Base-by-base conservation (phyloP, 2,797 vertebrate species). In the Anguilla megastoma region DNA sequence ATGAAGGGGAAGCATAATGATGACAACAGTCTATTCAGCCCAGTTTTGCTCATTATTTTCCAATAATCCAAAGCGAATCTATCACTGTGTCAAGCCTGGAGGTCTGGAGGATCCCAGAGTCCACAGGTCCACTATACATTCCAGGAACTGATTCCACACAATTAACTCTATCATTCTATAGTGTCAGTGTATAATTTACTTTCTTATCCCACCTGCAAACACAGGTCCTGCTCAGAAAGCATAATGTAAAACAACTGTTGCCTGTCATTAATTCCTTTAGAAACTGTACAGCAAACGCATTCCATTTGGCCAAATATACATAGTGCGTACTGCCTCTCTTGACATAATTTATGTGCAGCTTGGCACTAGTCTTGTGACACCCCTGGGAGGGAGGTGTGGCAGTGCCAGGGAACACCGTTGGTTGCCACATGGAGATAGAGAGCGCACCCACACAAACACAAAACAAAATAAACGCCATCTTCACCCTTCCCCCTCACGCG, bases 1-100 rank as follows among this genome's bases (percentile, higher is more conserved):
- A 79, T 45, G 9, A 33, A 10, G 45, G 45, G 10, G 10, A 24
- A 48, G 36, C 1, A 9, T 82, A 50, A 82, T n/a, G 79, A 82
- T n/a, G 79, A 82, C 21, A 82, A n/a, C 79, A 82, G 79, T 24
- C 79, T 6, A 9, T 10, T n/a, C 41, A 50, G 9, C 24, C 7
- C 45, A 48, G 41, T 12, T n/a, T 48, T 21, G 18, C 79, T 50
- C 24, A 12, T 50, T 18, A 82, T 50, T 50, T 50, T 9, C 79
- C 79, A 82, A 50, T 50, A 50, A 50, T 10, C 79, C 79, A 82
- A 21, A 82, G 41, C 21, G 1, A 50, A 82, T 82, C 79, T n/a
- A 82, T 50, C 79, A 82, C 79, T 50, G 79, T 48, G 79, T 82
- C 79, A 82, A 82, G 79, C 27, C 24, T 50, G 45, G 79, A 79